A percentile compares a stretch with the other conserved stretches of the same genome.
Conservation (phyloP, 2,113 vertebrate genomes). For the Thryonomys swinderianus region DNA sequence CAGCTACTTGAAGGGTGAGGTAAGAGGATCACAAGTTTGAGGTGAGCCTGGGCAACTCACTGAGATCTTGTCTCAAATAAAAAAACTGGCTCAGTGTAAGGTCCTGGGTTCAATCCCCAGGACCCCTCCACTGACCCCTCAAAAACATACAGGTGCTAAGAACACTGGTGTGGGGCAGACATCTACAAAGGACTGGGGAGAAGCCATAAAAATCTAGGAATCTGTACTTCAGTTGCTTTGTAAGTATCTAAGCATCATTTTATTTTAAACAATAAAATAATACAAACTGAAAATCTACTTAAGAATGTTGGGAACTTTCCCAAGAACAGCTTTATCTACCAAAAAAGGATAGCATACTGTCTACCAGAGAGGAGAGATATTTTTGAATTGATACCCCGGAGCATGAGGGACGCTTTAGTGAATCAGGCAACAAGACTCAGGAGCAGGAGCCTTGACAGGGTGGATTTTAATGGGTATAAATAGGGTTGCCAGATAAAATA, state of each 20-base stretch:
- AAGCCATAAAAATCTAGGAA: constrained; percentile 33
- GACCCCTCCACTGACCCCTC: background rate
- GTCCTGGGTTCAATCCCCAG: background rate
- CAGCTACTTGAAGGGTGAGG: background rate
- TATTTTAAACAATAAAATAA: constrained; percentile 66
- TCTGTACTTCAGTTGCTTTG: constrained; percentile 33
- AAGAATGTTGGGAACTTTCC: constrained; percentile 27
- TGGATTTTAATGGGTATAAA: constrained; percentile 35
- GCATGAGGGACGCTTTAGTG: background rate
- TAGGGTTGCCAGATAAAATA: background rate
- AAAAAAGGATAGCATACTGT: constrained; percentile 20
- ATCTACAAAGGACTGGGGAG: background rate
- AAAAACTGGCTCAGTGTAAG: background rate
- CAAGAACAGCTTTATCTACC: constrained; percentile 44
- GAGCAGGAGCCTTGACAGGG: background rate
- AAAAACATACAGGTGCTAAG: constrained; percentile 5
- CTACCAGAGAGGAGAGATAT: background rate
- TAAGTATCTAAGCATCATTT: constrained; percentile 39
- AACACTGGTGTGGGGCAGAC: background rate
- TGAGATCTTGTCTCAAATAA: background rate
- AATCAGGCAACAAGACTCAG: constrained; percentile 1
- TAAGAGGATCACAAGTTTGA: background rate
- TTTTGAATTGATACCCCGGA: constrained; percentile 22
- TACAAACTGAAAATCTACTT: constrained; percentile 62
- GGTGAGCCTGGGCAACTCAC: background rate